These are phyloP conservation scores for Anas platyrhynchos DNA, from an alignment of 2,113 vertebrate genomes.

Conservation along the genomic window DNA sequence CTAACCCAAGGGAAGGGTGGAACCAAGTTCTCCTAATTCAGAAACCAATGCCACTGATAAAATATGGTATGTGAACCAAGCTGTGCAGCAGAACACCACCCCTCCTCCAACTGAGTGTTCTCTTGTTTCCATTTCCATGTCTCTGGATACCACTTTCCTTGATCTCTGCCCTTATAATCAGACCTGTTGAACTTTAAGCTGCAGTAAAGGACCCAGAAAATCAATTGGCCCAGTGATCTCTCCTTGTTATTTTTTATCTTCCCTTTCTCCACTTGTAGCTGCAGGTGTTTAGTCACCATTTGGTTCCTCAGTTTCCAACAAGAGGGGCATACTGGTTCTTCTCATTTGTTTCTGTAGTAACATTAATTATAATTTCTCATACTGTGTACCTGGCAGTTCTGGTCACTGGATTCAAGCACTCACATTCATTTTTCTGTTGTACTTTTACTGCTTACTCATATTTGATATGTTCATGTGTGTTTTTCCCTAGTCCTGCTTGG, in stretches of 20 bases:
- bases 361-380: background rate
- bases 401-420: background rate
- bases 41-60: background rate
- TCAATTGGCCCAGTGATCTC: background rate
- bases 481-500: background rate
- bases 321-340: background rate
- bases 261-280: background rate
- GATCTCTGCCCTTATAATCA: background rate
- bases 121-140: background rate
- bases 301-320: background rate
- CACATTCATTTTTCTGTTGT: background rate
- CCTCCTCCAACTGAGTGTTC: rapidly evolving
- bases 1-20: background rate
- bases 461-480: background rate
- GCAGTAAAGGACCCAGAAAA: background rate
- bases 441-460: background rate
- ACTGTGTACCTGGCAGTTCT: background rate
- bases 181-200: background rate
- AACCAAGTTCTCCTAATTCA: background rate
- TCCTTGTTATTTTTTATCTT: background rate
- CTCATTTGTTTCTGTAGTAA: background rate
- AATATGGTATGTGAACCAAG: rapidly evolving
- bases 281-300: background rate
- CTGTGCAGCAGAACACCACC: background rate
- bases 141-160: background rate